These are phyloP conservation scores for Drosophila nigrodunni DNA, from an alignment of 1,140 invertebrate genomes.

Conservation along the genomic window DNA sequence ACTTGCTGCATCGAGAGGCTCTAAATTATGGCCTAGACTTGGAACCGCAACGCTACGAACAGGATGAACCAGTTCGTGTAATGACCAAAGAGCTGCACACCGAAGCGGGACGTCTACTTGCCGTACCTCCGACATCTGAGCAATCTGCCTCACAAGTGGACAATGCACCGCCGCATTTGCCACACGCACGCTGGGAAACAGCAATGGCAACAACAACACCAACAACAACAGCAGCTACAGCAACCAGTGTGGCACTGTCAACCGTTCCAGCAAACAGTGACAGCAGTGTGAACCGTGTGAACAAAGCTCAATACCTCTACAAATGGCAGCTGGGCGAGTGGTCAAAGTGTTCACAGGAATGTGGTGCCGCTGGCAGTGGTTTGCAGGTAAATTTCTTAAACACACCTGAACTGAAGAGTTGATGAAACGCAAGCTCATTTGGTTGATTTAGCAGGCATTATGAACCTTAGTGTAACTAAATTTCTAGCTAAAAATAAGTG, in stretches of 20 bases:
- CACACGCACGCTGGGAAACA: conserved; percentile 70
- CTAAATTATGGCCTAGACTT: conserved; percentile 73
- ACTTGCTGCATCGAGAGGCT: conserved; percentile 84
- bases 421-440: too few species aligned
- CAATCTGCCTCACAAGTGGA: conserved; percentile 7
- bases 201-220: conserved; percentile 36
- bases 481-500: too few species aligned
- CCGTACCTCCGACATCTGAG: conserved; percentile 14
- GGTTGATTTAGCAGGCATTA: too few species aligned
- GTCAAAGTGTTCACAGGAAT: conserved; percentile 94
- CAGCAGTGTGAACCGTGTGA: neutral
- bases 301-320: conserved; percentile 87
- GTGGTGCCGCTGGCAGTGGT: conserved; percentile 90
- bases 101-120: conserved; percentile 31
- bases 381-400: conserved; percentile 64
- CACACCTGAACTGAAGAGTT: too few species aligned
- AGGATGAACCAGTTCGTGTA: conserved; percentile 68
- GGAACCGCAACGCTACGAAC: conserved; percentile 64
- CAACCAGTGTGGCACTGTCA: conserved; percentile 42
- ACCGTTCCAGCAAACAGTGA: neutral
- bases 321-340: conserved; percentile 93
- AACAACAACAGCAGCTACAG: conserved; percentile 24
- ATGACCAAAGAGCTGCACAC: conserved; percentile 62
- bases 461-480: too few species aligned
- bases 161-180: conserved; percentile 61